Percentiles rank a stretch among this genome's conserved stretches.
Conservation (phyloP, 2,113 vertebrate species). For the Verasper variegatus region DNA sequence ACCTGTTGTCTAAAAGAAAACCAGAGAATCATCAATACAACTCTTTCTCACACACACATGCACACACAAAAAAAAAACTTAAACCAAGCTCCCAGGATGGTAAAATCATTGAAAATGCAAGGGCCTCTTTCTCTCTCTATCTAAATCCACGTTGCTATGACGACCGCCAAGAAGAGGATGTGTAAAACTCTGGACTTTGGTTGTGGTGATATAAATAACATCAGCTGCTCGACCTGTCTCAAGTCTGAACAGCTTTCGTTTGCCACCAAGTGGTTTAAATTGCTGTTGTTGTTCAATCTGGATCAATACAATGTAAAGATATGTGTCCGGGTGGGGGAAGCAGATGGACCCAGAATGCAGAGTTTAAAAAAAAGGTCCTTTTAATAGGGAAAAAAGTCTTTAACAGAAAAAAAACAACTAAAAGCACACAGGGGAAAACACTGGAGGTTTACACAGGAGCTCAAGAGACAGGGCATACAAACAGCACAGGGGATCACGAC, state of each 20-base stretch:
- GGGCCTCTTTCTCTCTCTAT: constrained; percentile 15
- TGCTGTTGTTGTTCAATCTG: constrained; percentile 1
- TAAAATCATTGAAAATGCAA: constrained; percentile 60
- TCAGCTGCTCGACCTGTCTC: constrained; percentile 9
- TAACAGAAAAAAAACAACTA: too few species aligned
- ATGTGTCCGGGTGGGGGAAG: background rate
- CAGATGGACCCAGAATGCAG: too few species aligned
- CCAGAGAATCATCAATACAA: constrained; percentile 53
- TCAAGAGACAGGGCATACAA: too few species aligned
- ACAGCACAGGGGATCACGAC: too few species aligned
- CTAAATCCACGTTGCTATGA: constrained; percentile 67
- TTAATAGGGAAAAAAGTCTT: too few species aligned
- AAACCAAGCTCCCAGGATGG: constrained; percentile 26
- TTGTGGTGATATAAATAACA: background rate
- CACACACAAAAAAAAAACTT: constrained; percentile 1
- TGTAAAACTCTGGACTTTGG: constrained; percentile 34
- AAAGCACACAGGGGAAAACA: too few species aligned
- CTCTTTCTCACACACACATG: constrained; percentile 15
- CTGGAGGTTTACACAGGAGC: too few species aligned
- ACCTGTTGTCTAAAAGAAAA: constrained; percentile 42
- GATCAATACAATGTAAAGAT: constrained; percentile 14
- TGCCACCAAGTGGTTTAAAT: constrained; percentile 27
- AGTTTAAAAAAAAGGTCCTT: too few species aligned
- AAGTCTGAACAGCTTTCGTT: constrained; percentile 44
- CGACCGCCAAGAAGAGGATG: constrained; percentile 56